Conservation (phyloP, 2,888 invertebrate genomes). For the Eueremaeus valkanovi region DNA sequence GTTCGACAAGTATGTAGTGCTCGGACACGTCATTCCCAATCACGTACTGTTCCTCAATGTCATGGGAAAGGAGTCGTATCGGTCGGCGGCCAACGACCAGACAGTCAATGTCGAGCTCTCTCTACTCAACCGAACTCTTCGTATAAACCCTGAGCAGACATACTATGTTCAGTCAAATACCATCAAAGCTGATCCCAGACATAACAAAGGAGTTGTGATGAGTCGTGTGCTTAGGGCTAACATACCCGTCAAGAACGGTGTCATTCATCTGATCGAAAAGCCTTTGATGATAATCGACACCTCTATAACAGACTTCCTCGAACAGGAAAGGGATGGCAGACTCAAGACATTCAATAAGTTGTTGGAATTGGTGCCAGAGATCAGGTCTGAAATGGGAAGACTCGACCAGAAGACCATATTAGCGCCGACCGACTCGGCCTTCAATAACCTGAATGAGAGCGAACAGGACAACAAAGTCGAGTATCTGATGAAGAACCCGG, state of each 20-base stretch:
- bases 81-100: slow-evolving; percentile 73
- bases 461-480: slow-evolving; percentile 34
- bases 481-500: slow-evolving; percentile 7
- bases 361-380: slow-evolving; percentile 49
- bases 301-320: slow-evolving; percentile 75
- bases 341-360: slow-evolving; percentile 33
- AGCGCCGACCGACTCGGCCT: slow-evolving; percentile 38
- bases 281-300: slow-evolving; percentile 87
- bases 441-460: slow-evolving; percentile 33
- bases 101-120: slow-evolving; percentile 72
- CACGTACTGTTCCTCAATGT: slow-evolving; percentile 72
- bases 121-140: slow-evolving; percentile 47
- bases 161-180: slow-evolving; percentile 64
- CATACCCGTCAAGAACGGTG: slow-evolving; percentile 86
- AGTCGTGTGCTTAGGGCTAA: slow-evolving; percentile 83
- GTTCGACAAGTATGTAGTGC: slow-evolving; percentile 55
- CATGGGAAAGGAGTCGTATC: slow-evolving; percentile 57
- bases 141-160: slow-evolving; percentile 43
- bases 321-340: slow-evolving; percentile 56
- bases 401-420: slow-evolving; percentile 34
- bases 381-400: slow-evolving; percentile 20
- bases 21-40: slow-evolving; percentile 82
- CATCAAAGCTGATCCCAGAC: slow-evolving; percentile 51
- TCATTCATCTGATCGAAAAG: slow-evolving; percentile 84
- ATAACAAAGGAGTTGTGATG: slow-evolving; percentile 75